A percentile compares a stretch with the other conserved stretches of the same genome.
These are phyloP conservation scores for Sepiola atlantica DNA, from an alignment of 2,888 invertebrate genomes.

Conservation along the genomic window DNA sequence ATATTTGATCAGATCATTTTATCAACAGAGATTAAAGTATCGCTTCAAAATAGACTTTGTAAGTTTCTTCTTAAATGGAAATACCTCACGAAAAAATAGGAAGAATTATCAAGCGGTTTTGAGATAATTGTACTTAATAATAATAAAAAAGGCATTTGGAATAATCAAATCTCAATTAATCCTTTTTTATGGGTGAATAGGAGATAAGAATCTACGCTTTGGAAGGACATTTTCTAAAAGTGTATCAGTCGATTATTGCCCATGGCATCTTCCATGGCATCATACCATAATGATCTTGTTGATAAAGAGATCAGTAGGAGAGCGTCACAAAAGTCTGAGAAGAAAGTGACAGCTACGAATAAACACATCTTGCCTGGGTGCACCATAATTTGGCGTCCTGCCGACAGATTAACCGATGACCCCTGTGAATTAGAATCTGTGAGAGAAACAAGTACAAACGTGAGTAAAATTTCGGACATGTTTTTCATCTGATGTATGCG, in stretches of 20 bases:
- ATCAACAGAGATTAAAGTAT: too few relatives aligned
- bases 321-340: neutral
- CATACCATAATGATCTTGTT: slow-evolving; percentile 41
- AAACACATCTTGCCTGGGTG: slow-evolving; percentile 44
- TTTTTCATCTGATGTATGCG: neutral
- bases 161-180: neutral
- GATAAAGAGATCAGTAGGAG: neutral
- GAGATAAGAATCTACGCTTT: too few relatives aligned
- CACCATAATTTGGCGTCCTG: slow-evolving; percentile 40
- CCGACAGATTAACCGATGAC: slow-evolving; percentile 39
- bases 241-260: neutral
- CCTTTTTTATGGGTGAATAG: neutral
- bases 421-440: slow-evolving; percentile 45
- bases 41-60: neutral
- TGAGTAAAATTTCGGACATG: neutral
- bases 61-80: neutral
- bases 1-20: too few relatives aligned
- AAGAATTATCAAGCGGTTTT: neutral
- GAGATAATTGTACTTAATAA: neutral
- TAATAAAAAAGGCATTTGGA: neutral
- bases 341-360: slow-evolving; percentile 45
- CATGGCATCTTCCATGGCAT: neutral
- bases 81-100: neutral
- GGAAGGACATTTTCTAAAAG: neutral
- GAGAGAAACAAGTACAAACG: slow-evolving; percentile 44